Evolutionary conservation across 1,140 invertebrate species (phyloP).

Genomic region (Saccostrea cuccullata): DNA sequence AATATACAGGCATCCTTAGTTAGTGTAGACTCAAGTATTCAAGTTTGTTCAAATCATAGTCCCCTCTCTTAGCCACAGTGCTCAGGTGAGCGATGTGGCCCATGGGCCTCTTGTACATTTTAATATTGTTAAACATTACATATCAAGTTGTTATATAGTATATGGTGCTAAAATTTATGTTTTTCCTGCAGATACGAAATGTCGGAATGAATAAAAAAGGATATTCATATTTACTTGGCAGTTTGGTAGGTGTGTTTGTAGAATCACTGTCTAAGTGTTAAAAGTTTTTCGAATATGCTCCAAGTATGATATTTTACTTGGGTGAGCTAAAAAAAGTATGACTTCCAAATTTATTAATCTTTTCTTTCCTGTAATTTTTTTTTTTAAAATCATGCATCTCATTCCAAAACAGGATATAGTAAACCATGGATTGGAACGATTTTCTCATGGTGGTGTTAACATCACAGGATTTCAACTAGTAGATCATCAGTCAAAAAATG

Average conservation of each 20-base stretch:
- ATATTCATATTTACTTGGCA: slow-evolving; percentile 69
- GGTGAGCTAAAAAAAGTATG: too few species aligned
- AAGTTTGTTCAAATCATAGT: too few species aligned
- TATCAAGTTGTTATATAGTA: neutral
- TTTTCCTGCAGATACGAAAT: slow-evolving; percentile 63
- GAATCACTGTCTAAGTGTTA: too few species aligned
- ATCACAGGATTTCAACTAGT: slow-evolving; percentile 78
- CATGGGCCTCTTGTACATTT: too few species aligned
- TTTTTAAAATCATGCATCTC: neutral
- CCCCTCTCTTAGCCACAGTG: too few species aligned
- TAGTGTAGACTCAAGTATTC: too few species aligned
- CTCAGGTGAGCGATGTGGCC: too few species aligned
- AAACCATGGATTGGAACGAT: slow-evolving; percentile 74
- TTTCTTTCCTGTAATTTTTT: too few species aligned
- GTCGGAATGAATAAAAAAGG: slow-evolving; percentile 71
- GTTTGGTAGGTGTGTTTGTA: slow-evolving; percentile 62
- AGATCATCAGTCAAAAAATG: slow-evolving; percentile 53
- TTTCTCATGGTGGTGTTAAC: slow-evolving; percentile 78
- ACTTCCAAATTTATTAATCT: too few species aligned
- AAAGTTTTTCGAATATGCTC: too few species aligned
- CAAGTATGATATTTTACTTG: too few species aligned
- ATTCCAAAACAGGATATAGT: slow-evolving; percentile 66
- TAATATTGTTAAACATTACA: neutral
- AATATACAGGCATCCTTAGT: too few species aligned
- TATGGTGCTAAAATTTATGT: neutral